These are phyloP conservation scores for Lepidochrysops patricia DNA, from an alignment of 2,888 invertebrate genomes.

Conservation along the genomic window DNA sequence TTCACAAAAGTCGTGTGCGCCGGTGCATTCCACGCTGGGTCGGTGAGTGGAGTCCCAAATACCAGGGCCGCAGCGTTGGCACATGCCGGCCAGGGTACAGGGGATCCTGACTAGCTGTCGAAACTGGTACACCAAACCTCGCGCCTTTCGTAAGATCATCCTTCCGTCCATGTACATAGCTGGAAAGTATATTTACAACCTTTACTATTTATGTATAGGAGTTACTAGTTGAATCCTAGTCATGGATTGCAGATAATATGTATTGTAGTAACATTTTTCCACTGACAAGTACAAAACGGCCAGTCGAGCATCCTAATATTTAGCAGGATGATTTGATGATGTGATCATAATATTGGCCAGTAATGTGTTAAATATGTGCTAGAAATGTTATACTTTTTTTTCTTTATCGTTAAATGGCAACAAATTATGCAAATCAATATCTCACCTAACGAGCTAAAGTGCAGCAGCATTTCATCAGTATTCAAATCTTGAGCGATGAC, in stretches of 20 bases:
- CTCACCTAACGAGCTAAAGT: constrained; percentile 91
- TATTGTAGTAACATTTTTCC: no score
- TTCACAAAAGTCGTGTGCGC: constrained; percentile 77
- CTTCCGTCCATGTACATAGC: constrained; percentile 98
- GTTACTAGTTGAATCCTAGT: no score
- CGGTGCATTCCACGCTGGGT: constrained; percentile 88
- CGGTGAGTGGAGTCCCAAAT: constrained; percentile 96
- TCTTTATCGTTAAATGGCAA: not conserved
- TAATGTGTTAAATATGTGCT: no score
- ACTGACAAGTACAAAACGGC: no score
- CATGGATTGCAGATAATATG: no score
- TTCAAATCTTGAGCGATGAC: constrained; percentile 93
- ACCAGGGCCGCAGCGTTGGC: constrained; percentile 91
- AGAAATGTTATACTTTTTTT: no score
- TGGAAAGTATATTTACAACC: constrained; percentile 33
- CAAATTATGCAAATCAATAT: not conserved
- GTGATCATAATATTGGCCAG: no score
- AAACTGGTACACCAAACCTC: constrained; percentile 93
- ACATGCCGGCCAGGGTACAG: constrained; percentile 90
- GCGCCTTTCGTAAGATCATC: constrained; percentile 90
- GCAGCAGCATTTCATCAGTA: constrained; percentile 94
- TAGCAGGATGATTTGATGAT: no score
- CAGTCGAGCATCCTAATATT: no score
- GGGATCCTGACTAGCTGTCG: constrained; percentile 90
- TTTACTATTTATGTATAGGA: not conserved